Percentiles rank a stretch among this genome's conserved stretches.
Evolutionary conservation across 2,888 invertebrate species (phyloP).

Genomic region (Cenopis cana): DNA sequence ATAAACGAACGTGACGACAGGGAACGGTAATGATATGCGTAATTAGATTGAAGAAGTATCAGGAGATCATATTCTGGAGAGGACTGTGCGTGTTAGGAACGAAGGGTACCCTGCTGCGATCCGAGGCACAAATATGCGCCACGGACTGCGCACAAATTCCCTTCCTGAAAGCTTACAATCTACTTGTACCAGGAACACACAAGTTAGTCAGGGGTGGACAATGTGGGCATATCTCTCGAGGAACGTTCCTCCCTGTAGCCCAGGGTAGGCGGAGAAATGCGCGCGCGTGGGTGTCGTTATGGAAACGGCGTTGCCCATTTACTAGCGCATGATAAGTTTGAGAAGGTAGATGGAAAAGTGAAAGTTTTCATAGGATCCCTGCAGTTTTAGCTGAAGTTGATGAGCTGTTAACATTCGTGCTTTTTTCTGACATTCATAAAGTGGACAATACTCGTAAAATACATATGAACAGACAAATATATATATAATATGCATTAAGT

Average conservation of each 20-base stretch:
- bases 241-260: constrained; percentile 67
- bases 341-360: constrained; percentile 57
- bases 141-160: constrained; percentile 63
- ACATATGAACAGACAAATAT: too few species aligned
- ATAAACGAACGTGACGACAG: constrained; percentile 22
- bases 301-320: constrained; percentile 72
- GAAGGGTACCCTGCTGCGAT: constrained; percentile 19
- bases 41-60: constrained; percentile 83
- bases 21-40: constrained; percentile 81
- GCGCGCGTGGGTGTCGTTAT: constrained; percentile 77
- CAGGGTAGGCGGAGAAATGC: constrained; percentile 74
- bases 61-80: constrained; percentile 73
- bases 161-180: constrained; percentile 89
- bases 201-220: constrained; percentile 52
- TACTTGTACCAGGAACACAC: constrained; percentile 84
- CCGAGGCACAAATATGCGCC: constrained; percentile 55
- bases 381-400: constrained; percentile 45
- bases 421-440: not conserved
- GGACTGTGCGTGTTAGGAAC: constrained; percentile 47
- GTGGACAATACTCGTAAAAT: not conserved
- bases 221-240: constrained; percentile 57
- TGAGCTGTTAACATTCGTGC: not conserved
- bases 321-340: constrained; percentile 63
- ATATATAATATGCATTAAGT: too few species aligned
- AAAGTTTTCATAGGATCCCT: constrained; percentile 23